Evolutionary conservation across 2,797 vertebrate genomes (phyloP).

Genomic region (Nyctalus aviator): DNA sequence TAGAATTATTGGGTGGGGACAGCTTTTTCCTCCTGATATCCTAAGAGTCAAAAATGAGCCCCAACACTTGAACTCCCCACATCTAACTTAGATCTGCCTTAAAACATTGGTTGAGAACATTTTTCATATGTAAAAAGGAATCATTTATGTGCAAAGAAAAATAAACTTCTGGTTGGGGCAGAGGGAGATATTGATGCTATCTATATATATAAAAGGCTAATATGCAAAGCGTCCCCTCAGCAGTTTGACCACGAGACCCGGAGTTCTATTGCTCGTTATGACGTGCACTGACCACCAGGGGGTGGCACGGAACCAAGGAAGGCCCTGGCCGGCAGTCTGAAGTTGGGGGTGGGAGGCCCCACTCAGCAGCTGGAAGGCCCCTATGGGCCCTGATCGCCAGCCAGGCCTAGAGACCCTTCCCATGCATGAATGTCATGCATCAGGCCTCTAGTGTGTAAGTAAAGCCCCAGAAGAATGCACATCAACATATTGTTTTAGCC

Average conservation of each 20-base stretch:
- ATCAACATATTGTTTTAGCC: not conserved
- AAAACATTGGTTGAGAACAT: not conserved
- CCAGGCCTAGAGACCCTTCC: no score
- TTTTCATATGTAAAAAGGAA: not conserved
- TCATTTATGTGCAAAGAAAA: conserved; percentile 6
- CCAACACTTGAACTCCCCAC: not conserved
- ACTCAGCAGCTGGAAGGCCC: no score
- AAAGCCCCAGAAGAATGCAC: not conserved
- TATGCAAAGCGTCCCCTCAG: no score
- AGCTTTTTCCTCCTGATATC: not conserved
- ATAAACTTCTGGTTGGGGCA: not conserved
- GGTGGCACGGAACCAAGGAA: no score
- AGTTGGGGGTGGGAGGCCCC: no score
- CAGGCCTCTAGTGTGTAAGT: not conserved
- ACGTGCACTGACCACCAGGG: no score
- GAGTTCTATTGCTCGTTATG: no score
- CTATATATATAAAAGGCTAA: no score
- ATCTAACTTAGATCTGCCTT: not conserved
- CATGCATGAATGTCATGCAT: no score
- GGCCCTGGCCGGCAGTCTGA: no score
- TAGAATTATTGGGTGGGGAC: conserved; percentile 55
- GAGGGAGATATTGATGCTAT: not conserved
- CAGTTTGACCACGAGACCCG: rapidly evolving
- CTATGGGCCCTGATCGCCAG: no score
- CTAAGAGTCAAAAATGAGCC: conserved; percentile 28